Evolutionary conservation across 2,888 invertebrate species (phyloP).

Genomic region (Acheta domesticus): DNA sequence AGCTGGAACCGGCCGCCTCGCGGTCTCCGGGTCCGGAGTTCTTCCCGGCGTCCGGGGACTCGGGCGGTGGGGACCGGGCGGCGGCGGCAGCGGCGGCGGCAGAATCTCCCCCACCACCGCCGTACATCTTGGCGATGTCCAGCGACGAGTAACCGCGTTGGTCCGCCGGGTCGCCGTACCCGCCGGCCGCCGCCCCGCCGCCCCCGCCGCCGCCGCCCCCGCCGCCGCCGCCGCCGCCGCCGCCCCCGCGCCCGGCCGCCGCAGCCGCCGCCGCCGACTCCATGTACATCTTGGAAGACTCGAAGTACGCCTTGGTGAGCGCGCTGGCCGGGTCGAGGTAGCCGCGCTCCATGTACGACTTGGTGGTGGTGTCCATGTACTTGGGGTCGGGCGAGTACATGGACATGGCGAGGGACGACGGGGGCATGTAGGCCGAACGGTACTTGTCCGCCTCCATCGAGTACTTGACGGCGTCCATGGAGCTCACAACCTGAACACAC

Average conservation of each 20-base stretch:
- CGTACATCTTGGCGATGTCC: slow-evolving; percentile 7
- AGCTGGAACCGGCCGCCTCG: slow-evolving; percentile 25
- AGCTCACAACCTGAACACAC: slow-evolving; percentile 60
- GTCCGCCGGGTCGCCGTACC: neutral
- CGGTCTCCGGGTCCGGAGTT: neutral
- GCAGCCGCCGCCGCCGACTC: slow-evolving; percentile 45
- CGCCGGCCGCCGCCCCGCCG: neutral
- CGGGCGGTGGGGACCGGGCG: slow-evolving; percentile 21
- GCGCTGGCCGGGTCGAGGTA: slow-evolving; percentile 66
- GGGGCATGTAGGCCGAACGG: slow-evolving; percentile 63
- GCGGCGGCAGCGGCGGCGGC: slow-evolving; percentile 33
- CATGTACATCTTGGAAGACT: slow-evolving; percentile 69
- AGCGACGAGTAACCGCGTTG: slow-evolving; percentile 48
- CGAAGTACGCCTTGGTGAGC: slow-evolving; percentile 68
- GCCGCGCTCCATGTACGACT: slow-evolving; percentile 58
- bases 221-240: slow-evolving; percentile 38
- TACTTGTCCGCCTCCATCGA: slow-evolving; percentile 75
- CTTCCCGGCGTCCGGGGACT: neutral
- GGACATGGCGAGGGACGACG: slow-evolving; percentile 59
- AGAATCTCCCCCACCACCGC: neutral
- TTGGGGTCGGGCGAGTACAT: slow-evolving; percentile 73
- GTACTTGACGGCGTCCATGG: slow-evolving; percentile 77
- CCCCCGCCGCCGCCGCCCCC: slow-evolving; percentile 40
- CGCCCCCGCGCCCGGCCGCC: slow-evolving; percentile 41
- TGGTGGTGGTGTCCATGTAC: slow-evolving; percentile 57